Evolutionary conservation across 2,113 vertebrate species (phyloP).

Genomic region (Elanus axillaris): DNA sequence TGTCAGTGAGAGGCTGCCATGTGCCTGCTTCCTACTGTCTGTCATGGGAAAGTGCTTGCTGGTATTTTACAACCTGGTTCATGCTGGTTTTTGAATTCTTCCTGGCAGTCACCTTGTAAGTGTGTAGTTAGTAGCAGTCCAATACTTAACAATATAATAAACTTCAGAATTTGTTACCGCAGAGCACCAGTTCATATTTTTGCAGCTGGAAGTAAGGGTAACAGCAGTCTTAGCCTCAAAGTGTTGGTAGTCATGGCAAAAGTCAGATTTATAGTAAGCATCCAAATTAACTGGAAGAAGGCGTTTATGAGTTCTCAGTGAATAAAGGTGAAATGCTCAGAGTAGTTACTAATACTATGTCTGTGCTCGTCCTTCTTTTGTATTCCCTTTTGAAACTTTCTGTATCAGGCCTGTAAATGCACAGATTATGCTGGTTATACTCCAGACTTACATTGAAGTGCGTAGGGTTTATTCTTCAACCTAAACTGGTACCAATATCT

Average conservation of each 20-base stretch:
- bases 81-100: neutral
- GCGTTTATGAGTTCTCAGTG: neutral
- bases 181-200: neutral
- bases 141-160: neutral
- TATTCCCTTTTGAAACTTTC: neutral
- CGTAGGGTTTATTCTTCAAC: neutral
- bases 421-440: too few species aligned
- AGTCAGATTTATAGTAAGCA: neutral
- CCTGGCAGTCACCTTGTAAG: neutral
- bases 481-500: neutral
- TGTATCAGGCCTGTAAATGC: too few species aligned
- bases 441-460: accelerated
- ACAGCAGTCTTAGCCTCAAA: neutral
- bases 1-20: neutral
- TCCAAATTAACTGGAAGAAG: neutral
- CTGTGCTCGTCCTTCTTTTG: too few species aligned
- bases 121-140: neutral
- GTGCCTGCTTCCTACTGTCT: neutral
- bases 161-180: neutral
- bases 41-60: neutral
- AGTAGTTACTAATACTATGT: accelerated
- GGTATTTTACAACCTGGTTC: neutral
- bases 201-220: neutral
- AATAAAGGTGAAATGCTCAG: neutral
- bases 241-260: neutral